Base-by-base conservation (phyloP, 2,113 vertebrate genomes). In the Ornithorhynchus anatinus region DNA sequence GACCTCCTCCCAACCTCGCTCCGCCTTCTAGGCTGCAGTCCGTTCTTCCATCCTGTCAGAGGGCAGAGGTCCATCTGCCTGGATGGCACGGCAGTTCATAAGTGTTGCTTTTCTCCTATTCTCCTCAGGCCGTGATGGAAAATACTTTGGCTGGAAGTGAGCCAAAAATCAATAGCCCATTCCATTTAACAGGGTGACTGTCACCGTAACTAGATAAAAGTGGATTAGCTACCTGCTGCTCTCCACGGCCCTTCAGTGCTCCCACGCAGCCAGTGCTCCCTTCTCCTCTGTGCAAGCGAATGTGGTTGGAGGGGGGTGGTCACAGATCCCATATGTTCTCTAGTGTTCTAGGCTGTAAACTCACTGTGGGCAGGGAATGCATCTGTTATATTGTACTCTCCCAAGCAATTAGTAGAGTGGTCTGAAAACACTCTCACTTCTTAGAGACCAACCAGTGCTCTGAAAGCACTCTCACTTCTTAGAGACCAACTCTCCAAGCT, bases 41-140 rank as follows among this genome's bases (percentile, higher is more conserved):
- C 31, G 23, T 20, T 32, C 1, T 0, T 14, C 44, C 1, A 1
- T 58, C 44, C 53, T 22, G 31, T 45, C 13, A 7, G n/a, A 17
- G 6, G 0, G 9, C 12, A 12, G 4, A 5, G n/a, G 5, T 11
- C n/a, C 23, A 2, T 48, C 73, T 52, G 64, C 22, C 79, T 85
- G 87, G 88, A 66, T 82, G 87, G 87, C 89, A 88, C 57, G 50
- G 11, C 10, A 81, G 77, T 83, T 90, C 85, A 89, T 90, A 81
- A 76, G 84, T 59, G 11, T 1, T 70, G 82, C 84, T 85, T 78
- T 81, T 79, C 79, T 86, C 58, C 67, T 68, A 35, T 75, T 83
- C 89, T 10, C 0, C 82, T 79, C 79, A 42, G 65, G 65, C 69
- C 70, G 65, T 53, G 59, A 80, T 58, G 81, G 83, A 86, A 87